phyloP scores from a whole-genome alignment of 1,140 invertebrate species.

The Hyposmocoma kahamanoa region DNA sequence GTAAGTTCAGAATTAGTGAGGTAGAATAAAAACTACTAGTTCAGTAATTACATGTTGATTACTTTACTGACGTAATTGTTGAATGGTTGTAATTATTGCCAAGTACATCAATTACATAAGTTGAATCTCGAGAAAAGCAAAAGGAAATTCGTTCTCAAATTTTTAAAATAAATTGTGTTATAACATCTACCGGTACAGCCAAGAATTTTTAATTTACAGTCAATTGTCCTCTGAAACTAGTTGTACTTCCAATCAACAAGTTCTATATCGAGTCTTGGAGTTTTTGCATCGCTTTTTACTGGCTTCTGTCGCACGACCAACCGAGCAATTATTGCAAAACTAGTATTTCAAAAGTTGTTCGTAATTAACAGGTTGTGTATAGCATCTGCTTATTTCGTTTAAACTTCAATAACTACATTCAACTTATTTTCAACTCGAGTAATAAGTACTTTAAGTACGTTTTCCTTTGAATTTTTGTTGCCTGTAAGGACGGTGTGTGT shows the following conservation, averaged over 20 bases:
- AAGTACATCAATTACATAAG: too few relatives aligned
- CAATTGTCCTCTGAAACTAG: conserved; percentile 12
- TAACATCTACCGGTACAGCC: too few relatives aligned
- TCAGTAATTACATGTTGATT: too few relatives aligned
- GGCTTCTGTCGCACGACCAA: conserved; percentile 36
- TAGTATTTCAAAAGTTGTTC: conserved; percentile 46
- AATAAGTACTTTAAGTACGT: background rate
- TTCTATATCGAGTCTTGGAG: conserved; percentile 27
- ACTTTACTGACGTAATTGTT: too few relatives aligned
- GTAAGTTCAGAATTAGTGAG: too few relatives aligned
- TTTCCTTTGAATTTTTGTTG: background rate
- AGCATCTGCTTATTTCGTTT: conserved; percentile 29
- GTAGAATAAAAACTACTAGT: too few relatives aligned
- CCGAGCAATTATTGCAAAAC: conserved; percentile 43
- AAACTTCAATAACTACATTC: background rate
- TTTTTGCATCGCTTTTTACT: conserved; percentile 37
- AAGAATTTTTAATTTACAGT: too few relatives aligned
- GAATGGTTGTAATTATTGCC: too few relatives aligned
- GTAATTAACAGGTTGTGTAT: conserved; percentile 42
- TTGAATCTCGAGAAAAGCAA: too few relatives aligned
- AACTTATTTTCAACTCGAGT: background rate
- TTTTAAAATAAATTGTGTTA: too few relatives aligned
- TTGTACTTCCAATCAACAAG: conserved; percentile 27
- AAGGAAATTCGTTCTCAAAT: too few relatives aligned
- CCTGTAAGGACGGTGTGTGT: conserved; percentile 5